Conservation (phyloP, 2,113 vertebrate genomes). For the Ictalurus furcatus region DNA sequence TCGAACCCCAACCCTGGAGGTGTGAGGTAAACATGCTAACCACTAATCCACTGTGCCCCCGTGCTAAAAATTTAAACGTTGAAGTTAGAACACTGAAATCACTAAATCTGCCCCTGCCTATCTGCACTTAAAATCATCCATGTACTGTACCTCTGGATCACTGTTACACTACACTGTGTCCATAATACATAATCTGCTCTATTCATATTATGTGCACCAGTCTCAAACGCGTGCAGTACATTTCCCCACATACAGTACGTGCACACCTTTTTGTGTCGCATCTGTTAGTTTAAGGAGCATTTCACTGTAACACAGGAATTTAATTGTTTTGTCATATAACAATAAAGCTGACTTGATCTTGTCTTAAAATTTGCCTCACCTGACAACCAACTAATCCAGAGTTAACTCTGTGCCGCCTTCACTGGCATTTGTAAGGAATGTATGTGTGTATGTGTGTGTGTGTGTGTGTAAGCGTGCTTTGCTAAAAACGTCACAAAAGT, state of each 20-base stretch:
- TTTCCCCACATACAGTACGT: too few relatives aligned
- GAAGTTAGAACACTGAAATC: too few relatives aligned
- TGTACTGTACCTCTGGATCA: neutral
- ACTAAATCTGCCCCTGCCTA: too few relatives aligned
- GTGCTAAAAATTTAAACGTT: too few relatives aligned
- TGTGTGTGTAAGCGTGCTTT: neutral
- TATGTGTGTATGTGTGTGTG: too few relatives aligned
- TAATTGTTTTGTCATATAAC: neutral
- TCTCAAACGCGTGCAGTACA: neutral
- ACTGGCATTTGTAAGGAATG: neutral
- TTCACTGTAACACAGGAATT: neutral
- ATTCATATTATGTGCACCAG: neutral
- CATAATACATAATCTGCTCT: neutral
- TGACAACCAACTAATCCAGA: neutral
- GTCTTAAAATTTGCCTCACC: neutral
- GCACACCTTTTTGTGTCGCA: too few relatives aligned
- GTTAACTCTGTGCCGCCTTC: neutral
- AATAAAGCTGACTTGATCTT: neutral
- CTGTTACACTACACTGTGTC: neutral
- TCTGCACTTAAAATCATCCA: neutral
- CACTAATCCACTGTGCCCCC: too few relatives aligned
- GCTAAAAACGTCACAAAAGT: neutral
- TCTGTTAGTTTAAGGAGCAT: neutral
- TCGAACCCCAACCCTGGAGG: too few relatives aligned
- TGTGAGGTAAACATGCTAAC: too few relatives aligned